Evolutionary conservation across 35 echinoderm and acorn worm species (phyloP), one percentile per base, ranked within the genome.

Genomic region (Heliocidaris erythrogramma): DNA sequence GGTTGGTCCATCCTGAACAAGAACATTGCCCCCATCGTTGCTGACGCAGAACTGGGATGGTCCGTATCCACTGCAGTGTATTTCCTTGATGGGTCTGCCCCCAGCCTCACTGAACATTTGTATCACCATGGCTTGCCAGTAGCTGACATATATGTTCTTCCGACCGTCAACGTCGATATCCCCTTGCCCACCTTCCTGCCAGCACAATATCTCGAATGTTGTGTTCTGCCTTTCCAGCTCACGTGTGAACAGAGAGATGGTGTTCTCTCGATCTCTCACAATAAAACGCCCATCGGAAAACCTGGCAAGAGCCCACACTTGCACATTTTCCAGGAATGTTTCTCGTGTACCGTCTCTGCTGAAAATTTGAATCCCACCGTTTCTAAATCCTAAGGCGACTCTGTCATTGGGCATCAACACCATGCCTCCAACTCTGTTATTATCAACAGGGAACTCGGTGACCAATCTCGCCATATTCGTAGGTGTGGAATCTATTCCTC

Each of bases 331-430:
- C 31, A 89, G 32, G 87, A 47, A 5, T 32, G 17, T 89, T 32
- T 89, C 47, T 89, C 14, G 12, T 47, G 31, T 13, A 35, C 87
- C 30, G 31, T 48, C 18, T 89, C 14, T 89, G 2, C 3, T 47
- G 24, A 32, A 32, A 27, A 48, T 13, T 48, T 89, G 31, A 89
- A 89, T 89, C 9, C 87, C 87, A 0, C 87, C 87, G 47, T 14
- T 89, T 89, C 87, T 89, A 30, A 17, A 89, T 24, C 87, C 87
- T 13, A 89, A 47, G 18, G 87, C 87, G 11, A 89, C 87, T 89
- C 31, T 48, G 16, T 24, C 31, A 13, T 89, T 48, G 47, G 47
- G 31, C 47, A 48, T 89, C 31, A 89, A 47, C 31, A 48, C 87
- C 18, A 89, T 16, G 24, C 87, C 87, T 27, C 9, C 47, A n/a